Base-by-base conservation (phyloP, 2,797 vertebrate genomes). In the Fratercula arctica region DNA sequence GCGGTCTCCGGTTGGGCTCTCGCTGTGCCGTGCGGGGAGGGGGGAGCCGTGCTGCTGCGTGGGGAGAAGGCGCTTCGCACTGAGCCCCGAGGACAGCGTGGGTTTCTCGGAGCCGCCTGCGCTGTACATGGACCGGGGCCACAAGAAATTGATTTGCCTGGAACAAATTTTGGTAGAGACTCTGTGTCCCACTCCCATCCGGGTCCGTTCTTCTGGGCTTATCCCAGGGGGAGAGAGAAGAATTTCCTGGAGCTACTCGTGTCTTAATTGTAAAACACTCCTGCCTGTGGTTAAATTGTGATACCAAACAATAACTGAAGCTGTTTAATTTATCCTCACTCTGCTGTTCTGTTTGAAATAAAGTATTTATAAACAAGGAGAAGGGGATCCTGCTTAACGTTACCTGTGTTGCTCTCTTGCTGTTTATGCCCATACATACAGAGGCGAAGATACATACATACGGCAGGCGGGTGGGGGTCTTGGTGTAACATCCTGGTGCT, bases 401-500 rank as follows among this genome's bases (percentile, higher is more conserved):
- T 25, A 3, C 25, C 39, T 10, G 23, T 25, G 39, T 16, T 11
- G n/a, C 26, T 37, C 35, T 24, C 33, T 18, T 28, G 80, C 37
- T 69, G 28, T 35, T 28, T 13, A 4, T 15, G 9, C n/a, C 31
- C 2, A 2, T 28, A 11, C 19, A 1, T 1, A 1, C 0, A 0
- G 3, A 14, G 48, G 41, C 7, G 35, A 25, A 16, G 85, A 23
- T n/a, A n/a, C n/a, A n/a, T n/a, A n/a, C n/a, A n/a, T n/a, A n/a
- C 2, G 4, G 2, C 6, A 4, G 35, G 12, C 17, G 2, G 26
- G 19, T 4, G 9, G 14, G 6, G 18, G 9, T 19, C 35, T 9
- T 31, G 9, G 1, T 10, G 0, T 11, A 3, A 4, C 10, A 0
- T 4, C 11, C 0, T 6, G 8, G 48, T 28, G 0, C 24, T 7